Evolutionary conservation across 1,140 invertebrate genomes (phyloP).

Genomic region (Ruditapes philippinarum): DNA sequence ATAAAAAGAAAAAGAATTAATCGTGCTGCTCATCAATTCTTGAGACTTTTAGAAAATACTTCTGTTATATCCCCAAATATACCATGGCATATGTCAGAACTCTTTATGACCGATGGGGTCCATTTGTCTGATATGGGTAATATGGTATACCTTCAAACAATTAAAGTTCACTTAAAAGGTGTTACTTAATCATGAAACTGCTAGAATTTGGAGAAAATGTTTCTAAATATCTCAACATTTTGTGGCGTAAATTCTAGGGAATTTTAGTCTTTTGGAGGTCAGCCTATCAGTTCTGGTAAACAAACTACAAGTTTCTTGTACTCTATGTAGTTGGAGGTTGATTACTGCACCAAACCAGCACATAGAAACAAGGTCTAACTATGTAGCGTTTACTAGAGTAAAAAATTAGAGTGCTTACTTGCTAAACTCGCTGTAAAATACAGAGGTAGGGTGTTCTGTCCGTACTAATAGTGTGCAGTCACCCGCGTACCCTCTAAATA

Average conservation of each 20-base stretch:
- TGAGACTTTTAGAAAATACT: no score
- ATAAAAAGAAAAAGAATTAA: no score
- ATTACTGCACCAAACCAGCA: background rate
- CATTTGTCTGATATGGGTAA: background rate
- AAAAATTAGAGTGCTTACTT: background rate
- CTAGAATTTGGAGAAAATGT: background rate
- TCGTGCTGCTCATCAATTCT: background rate
- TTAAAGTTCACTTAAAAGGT: background rate
- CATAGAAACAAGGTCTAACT: no score
- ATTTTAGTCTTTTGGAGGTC: background rate
- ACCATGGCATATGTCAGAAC: background rate
- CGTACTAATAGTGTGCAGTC: background rate
- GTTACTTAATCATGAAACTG: background rate
- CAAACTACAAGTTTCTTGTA: background rate
- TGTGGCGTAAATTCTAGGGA: background rate
- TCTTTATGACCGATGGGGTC: background rate
- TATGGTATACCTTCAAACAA: background rate
- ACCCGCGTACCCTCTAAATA: background rate
- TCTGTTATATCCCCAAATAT: background rate
- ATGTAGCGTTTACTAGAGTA: no score
- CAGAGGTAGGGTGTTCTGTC: background rate
- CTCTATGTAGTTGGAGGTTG: background rate
- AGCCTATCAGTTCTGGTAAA: background rate
- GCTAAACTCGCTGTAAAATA: background rate
- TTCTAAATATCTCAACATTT: no score